Evolutionary conservation across 2,113 vertebrate species (phyloP).

Genomic region (Sinocyclocheilus anshuiensis): DNA sequence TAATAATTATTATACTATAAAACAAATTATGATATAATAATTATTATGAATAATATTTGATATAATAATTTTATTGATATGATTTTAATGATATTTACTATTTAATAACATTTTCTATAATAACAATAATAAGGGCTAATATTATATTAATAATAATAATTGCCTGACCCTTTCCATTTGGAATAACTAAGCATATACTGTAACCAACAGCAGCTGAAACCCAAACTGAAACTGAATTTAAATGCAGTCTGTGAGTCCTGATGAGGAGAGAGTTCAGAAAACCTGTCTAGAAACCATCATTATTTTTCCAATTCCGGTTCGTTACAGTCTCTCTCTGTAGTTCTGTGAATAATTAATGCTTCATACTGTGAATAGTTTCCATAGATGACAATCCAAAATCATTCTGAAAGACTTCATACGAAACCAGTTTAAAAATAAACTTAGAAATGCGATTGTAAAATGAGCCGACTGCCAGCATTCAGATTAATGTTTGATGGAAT

Average conservation of each 20-base stretch:
- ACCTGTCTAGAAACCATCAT: background rate
- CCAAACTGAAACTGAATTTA: background rate
- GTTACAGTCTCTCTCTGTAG: background rate
- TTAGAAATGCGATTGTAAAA: background rate
- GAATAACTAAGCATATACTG: too few species aligned
- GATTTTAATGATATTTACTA: too few species aligned
- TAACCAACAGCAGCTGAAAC: too few species aligned
- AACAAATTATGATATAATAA: too few species aligned
- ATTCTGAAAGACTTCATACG: background rate
- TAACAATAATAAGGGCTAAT: too few species aligned
- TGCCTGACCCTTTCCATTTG: too few species aligned
- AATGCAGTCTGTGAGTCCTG: background rate
- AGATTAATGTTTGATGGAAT: background rate
- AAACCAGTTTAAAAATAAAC: background rate
- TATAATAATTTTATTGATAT: too few species aligned
- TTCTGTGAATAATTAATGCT: background rate
- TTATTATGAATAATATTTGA: too few species aligned
- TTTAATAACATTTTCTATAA: too few species aligned
- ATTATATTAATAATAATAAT: too few species aligned
- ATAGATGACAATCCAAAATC: background rate
- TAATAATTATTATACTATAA: too few species aligned
- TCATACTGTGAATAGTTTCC: background rate
- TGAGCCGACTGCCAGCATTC: background rate
- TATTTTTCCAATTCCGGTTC: background rate
- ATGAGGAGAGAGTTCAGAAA: background rate